phyloP scores from a whole-genome alignment of 30 jellyfish, hydroid and myxozoan genomes.

The Chironex yamaguchii region DNA sequence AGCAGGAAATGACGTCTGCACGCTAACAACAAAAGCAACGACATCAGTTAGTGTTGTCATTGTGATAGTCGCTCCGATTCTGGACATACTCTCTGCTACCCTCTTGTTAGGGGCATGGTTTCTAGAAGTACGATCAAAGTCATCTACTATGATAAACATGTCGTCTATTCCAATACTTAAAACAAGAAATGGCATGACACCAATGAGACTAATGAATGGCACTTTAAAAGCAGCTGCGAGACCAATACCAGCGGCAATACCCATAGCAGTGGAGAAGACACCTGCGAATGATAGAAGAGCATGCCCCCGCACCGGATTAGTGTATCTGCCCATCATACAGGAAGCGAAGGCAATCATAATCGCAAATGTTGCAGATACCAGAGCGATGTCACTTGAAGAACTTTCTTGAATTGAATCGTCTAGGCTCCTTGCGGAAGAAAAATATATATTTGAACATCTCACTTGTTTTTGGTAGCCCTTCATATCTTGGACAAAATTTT shows the following conservation, averaged over 20 bases:
- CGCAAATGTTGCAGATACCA: constrained; percentile 55
- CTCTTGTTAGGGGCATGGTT: constrained; percentile 45
- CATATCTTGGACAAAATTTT: constrained; percentile 33
- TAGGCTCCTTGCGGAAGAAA: constrained; percentile 60
- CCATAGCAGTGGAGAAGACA: constrained; percentile 60
- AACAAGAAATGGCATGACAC: constrained; percentile 77
- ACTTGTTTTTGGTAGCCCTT: neutral
- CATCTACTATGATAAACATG: constrained; percentile 73
- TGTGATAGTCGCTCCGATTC: constrained; percentile 79
- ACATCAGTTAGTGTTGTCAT: constrained; percentile 81
- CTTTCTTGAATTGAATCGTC: constrained; percentile 81
- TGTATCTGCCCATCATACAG: constrained; percentile 51
- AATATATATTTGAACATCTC: neutral
- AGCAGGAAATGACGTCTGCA: constrained; percentile 72
- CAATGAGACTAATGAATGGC: constrained; percentile 72
- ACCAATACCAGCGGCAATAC: constrained; percentile 80
- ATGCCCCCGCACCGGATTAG: constrained; percentile 78
- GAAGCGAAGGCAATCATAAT: constrained; percentile 71
- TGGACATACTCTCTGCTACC: constrained; percentile 58
- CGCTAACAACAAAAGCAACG: constrained; percentile 62
- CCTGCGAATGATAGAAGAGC: constrained; percentile 69
- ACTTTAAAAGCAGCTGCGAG: constrained; percentile 48
- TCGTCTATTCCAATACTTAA: constrained; percentile 80
- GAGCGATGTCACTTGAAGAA: constrained; percentile 49
- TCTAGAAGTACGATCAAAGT: constrained; percentile 59